phyloP scores from a whole-genome alignment of 2,113 vertebrate genomes.

The Sceloporus tristichus region DNA sequence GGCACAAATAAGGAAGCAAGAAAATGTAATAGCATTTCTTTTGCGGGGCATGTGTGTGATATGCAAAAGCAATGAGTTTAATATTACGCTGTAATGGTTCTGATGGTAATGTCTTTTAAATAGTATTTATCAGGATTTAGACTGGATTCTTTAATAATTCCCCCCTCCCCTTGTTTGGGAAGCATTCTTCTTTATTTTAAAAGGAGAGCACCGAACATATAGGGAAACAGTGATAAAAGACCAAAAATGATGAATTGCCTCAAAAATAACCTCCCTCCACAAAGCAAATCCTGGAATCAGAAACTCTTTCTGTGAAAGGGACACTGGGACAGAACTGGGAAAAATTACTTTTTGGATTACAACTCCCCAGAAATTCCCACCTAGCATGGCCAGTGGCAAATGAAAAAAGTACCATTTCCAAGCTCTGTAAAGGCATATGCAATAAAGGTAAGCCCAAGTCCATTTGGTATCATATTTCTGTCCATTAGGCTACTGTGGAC shows the following conservation, averaged over 20 bases:
- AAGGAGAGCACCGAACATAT: slow-evolving; percentile 41
- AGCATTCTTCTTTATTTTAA: slow-evolving; percentile 69
- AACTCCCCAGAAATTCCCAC: too few species aligned
- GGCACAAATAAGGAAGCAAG: slow-evolving; percentile 40
- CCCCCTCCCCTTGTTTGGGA: slow-evolving; percentile 32
- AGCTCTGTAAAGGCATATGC: too few species aligned
- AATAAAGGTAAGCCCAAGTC: too few species aligned
- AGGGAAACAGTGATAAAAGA: not conserved
- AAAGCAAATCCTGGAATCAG: slow-evolving; percentile 45
- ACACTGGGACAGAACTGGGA: not conserved
- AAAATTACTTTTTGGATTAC: too few species aligned
- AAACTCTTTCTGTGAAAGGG: slow-evolving; percentile 15
- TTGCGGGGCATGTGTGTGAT: slow-evolving; percentile 62
- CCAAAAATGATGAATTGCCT: slow-evolving; percentile 53
- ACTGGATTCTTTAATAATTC: slow-evolving; percentile 63
- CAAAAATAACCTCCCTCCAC: slow-evolving; percentile 34
- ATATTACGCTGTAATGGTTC: slow-evolving; percentile 70
- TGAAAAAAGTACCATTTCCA: too few species aligned
- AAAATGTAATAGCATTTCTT: slow-evolving; percentile 68
- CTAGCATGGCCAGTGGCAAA: too few species aligned
- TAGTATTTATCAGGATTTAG: slow-evolving; percentile 66
- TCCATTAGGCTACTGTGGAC: too few species aligned
- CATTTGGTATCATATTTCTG: too few species aligned
- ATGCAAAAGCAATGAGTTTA: slow-evolving; percentile 70
- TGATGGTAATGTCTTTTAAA: slow-evolving; percentile 61